Conservation (phyloP, 1,140 invertebrate genomes). For the Pararge aegeria region DNA sequence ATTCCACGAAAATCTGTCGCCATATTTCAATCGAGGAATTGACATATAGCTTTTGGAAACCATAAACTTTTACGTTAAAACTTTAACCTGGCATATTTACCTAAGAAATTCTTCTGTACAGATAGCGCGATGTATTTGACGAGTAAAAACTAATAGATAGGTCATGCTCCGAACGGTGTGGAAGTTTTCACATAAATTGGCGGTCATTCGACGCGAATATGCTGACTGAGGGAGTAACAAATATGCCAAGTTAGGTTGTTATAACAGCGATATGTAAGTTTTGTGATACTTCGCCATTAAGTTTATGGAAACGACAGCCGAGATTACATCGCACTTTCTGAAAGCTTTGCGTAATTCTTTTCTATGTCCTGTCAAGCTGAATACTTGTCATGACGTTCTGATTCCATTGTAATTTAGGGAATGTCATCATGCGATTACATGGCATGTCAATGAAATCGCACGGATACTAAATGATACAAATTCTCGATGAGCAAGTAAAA, state of each 20-base stretch:
- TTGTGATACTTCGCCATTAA: conserved; percentile 78
- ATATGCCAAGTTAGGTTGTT: conserved; percentile 78
- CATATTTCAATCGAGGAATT: conserved; percentile 75
- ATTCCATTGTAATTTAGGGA: too few relatives aligned
- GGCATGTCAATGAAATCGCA: too few relatives aligned
- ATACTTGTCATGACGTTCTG: conserved; percentile 27
- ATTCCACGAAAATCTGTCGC: conserved; percentile 49
- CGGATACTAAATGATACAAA: too few relatives aligned
- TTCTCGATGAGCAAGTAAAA: too few relatives aligned
- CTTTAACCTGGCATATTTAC: conserved; percentile 76
- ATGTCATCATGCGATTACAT: too few relatives aligned
- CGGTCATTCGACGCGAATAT: conserved; percentile 78
- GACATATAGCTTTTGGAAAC: conserved; percentile 67
- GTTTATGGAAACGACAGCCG: conserved; percentile 74
- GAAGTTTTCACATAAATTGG: conserved; percentile 79
- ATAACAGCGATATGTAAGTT: conserved; percentile 78
- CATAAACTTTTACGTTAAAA: conserved; percentile 72
- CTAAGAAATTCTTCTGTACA: conserved; percentile 64
- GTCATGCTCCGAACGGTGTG: conserved; percentile 68
- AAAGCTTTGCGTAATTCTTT: conserved; percentile 74
- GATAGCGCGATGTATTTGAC: conserved; percentile 66
- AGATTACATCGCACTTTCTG: conserved; percentile 77
- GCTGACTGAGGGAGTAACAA: conserved; percentile 78
- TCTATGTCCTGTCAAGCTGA: conserved; percentile 46
- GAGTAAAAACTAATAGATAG: conserved; percentile 76